Percentiles rank a stretch among this genome's conserved stretches.
Evolutionary conservation across 1,140 invertebrate genomes (phyloP).

Genomic region (Patella vulgata): DNA sequence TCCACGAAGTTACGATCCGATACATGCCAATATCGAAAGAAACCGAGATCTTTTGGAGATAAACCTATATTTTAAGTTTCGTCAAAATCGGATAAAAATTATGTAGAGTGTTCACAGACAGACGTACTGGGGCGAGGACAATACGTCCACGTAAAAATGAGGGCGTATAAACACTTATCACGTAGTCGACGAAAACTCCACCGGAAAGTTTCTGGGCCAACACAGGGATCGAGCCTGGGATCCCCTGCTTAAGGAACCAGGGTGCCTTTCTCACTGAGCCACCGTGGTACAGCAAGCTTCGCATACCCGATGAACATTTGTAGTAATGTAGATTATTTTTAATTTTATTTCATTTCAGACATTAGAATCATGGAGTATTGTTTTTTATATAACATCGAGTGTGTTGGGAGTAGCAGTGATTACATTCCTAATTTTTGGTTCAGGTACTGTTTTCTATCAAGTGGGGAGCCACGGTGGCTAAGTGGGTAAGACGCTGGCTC

Average conservation of each 20-base stretch:
- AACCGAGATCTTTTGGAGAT: no score
- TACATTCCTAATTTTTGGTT: conserved; percentile 47
- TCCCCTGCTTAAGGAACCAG: neutral
- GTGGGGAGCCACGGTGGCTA: no score
- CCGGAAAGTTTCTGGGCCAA: no score
- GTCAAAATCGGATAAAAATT: no score
- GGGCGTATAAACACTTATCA: neutral
- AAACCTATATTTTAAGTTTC: no score
- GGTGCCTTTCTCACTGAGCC: neutral
- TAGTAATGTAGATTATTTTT: neutral
- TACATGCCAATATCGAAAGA: no score
- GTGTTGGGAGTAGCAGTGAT: conserved; percentile 37
- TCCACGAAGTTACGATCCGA: no score
- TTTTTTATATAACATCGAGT: conserved; percentile 48
- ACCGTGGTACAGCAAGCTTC: neutral
- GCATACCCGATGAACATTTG: neutral
- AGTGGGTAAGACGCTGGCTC: no score
- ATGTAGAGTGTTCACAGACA: no score
- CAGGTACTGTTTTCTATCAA: conserved; percentile 37
- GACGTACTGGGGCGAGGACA: no score
- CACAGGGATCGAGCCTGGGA: neutral
- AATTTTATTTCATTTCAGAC: conserved; percentile 34
- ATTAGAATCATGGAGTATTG: conserved; percentile 39
- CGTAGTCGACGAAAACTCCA: no score
- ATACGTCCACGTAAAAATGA: no score